These are phyloP conservation scores for Periophthalmus magnuspinnatus DNA, from an alignment of 2,797 vertebrate genomes.

Conservation along the genomic window DNA sequence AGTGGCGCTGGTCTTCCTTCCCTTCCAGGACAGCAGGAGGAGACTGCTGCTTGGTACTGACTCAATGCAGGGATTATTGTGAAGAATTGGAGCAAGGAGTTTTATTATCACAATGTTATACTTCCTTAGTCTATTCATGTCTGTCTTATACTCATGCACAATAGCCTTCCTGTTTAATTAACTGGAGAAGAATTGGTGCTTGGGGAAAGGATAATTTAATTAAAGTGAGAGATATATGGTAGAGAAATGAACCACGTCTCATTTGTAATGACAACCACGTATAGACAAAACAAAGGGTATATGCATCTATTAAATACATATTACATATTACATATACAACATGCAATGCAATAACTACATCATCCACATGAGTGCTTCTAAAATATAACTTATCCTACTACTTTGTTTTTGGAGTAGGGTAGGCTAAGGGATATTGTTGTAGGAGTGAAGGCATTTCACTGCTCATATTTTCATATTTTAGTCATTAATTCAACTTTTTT, in stretches of 20 bases:
- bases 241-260: neutral
- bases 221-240: constrained; percentile 2
- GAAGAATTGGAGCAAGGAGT: constrained; percentile 67
- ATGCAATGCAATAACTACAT: neutral
- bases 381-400: too few relatives aligned
- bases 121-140: constrained; percentile 57
- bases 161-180: constrained; percentile 39
- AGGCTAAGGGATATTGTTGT: too few relatives aligned
- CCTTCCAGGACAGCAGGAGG: constrained; percentile 66
- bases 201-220: constrained; percentile 12
- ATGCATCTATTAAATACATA: too few relatives aligned
- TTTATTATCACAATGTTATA: constrained; percentile 65
- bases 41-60: constrained; percentile 71
- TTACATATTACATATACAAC: neutral
- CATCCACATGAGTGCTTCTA: neutral
- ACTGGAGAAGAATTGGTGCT: constrained; percentile 24
- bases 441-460: too few relatives aligned
- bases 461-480: too few relatives aligned
- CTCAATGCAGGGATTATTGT: constrained; percentile 68
- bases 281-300: too few relatives aligned
- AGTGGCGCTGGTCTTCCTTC: constrained; percentile 71
- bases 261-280: neutral
- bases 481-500: too few relatives aligned
- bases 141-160: constrained; percentile 46
- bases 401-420: too few relatives aligned